Base-by-base conservation (phyloP, 2,888 invertebrate species). In the Tortricodes alternella region DNA sequence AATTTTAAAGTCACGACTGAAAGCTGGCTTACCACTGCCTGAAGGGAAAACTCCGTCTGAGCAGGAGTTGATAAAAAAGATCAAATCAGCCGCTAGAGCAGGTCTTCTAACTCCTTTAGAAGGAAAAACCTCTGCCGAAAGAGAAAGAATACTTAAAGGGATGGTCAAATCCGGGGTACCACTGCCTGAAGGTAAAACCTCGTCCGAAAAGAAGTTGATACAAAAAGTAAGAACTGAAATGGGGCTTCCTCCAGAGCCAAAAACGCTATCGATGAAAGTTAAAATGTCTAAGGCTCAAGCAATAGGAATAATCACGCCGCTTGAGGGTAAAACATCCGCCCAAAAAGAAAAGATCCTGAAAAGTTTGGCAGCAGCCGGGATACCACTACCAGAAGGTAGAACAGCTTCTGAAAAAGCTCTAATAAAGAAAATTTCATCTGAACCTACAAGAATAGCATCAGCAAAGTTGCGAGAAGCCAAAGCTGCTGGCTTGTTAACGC, bases 401-500 rank as follows among this genome's bases (percentile, higher is more conserved):
- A 70, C 73, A 6, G 9, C 65, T 0, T 73, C 74, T 1, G 69
- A 72, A 59, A 71, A 74, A 56, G 65, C 64, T 5, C 35, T 74
- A 3, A 63, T 73, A 18, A 52, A 59, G 1, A 70, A 66, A 62
- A 44, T 74, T 2, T 67, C 61, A 56, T 43, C 46, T 2, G 35
- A 29, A 37, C 52, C 56, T 16, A 11, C 19, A 41, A 21, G 8
- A 24, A 23, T 58, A 0, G 61, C 66, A 2, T 63, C 66, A 2
- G 7, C 3, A n/a, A 27, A 64, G 41, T 39, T 69, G 44, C 53
- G 58, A 11, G 68, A 62, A 62, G 72, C 67, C 4, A 67, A 67
- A 62, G 64, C 67, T 13, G 63, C 67, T 9, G 68, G 67, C 0
- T 24, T 65, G 1, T 23, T 70, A 0, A 43, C 49, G 0, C 71